Conservation (phyloP, 1,140 invertebrate genomes). For the Platorchestia sp. region DNA sequence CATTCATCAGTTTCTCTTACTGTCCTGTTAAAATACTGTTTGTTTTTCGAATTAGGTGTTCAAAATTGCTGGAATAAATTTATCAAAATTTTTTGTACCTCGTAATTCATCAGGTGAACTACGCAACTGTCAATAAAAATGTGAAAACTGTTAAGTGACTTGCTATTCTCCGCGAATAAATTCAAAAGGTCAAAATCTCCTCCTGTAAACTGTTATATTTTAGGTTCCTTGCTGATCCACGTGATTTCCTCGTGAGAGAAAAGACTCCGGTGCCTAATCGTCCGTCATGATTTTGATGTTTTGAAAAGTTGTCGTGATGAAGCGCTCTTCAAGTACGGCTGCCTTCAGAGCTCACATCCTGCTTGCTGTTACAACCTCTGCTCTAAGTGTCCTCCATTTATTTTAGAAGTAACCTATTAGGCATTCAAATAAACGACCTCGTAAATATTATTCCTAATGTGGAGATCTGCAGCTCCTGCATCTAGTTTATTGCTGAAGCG, state of each 20-base stretch:
- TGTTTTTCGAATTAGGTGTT: too few species aligned
- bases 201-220: background rate
- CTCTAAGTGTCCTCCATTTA: slow-evolving; percentile 39
- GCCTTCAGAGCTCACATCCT: slow-evolving; percentile 2
- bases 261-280: background rate
- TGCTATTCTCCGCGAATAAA: background rate
- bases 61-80: too few species aligned
- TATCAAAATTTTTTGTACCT: too few species aligned
- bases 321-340: slow-evolving; percentile 1
- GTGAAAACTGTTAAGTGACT: background rate
- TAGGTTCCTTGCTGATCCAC: background rate
- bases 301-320: background rate
- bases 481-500: slow-evolving; percentile 26
- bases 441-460: slow-evolving; percentile 52
- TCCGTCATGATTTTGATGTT: background rate
- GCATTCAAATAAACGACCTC: slow-evolving; percentile 51
- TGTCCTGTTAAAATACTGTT: too few species aligned
- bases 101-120: too few species aligned
- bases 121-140: too few species aligned
- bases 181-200: background rate
- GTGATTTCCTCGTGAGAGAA: background rate
- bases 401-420: slow-evolving; percentile 41
- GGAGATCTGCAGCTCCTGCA: background rate
- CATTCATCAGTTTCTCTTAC: too few species aligned
- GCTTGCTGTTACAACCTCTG: slow-evolving; percentile 34